These are phyloP conservation scores for Aphodius sticticus DNA, from an alignment of 2,888 invertebrate genomes.

Conservation along the genomic window DNA sequence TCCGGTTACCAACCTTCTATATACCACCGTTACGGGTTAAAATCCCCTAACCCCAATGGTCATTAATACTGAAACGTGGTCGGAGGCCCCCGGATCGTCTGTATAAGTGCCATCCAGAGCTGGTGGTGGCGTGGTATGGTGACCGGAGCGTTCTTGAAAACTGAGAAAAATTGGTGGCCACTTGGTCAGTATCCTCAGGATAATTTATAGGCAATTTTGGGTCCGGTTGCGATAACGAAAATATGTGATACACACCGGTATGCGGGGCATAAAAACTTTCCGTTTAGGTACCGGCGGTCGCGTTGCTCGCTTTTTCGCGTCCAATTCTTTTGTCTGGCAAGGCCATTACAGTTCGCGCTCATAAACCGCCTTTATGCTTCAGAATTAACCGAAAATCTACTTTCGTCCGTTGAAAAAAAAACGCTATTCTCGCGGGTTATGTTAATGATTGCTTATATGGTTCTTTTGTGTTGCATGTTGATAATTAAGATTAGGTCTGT, in stretches of 20 bases:
- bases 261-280: constrained; percentile 23
- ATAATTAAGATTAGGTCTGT: too few relatives aligned
- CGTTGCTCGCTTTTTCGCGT: neutral
- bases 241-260: constrained; percentile 36
- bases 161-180: constrained; percentile 54
- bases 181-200: constrained; percentile 46
- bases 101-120: constrained; percentile 22
- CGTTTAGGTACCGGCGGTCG: neutral
- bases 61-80: constrained; percentile 52
- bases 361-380: neutral
- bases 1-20: constrained; percentile 38
- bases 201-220: constrained; percentile 55
- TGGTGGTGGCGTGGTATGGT: constrained; percentile 37
- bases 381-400: neutral
- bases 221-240: constrained; percentile 43
- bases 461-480: neutral
- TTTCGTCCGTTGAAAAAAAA: neutral
- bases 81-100: constrained; percentile 10
- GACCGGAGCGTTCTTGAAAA: constrained; percentile 52
- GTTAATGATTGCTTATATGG: neutral
- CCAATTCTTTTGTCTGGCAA: neutral
- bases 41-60: constrained; percentile 48
- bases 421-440: neutral
- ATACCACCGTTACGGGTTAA: constrained; percentile 46
- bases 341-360: neutral